phyloP scores from a whole-genome alignment of 2,888 invertebrate species.

The Deilephila porcellus region DNA sequence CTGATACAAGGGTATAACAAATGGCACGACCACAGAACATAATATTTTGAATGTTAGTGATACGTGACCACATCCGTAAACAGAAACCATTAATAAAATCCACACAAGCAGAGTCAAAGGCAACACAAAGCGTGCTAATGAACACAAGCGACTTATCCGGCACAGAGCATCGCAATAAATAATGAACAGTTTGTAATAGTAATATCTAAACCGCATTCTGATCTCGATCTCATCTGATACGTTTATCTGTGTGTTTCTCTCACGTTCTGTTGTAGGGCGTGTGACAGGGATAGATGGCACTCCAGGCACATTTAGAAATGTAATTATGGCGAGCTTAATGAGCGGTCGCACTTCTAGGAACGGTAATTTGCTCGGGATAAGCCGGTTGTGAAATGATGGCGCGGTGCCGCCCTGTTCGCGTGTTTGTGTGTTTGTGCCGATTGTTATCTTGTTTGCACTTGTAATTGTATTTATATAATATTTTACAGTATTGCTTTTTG shows the following conservation, averaged over 20 bases:
- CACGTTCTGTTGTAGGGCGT: constrained; percentile 58
- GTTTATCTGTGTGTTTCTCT: constrained; percentile 72
- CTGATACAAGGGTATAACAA: too few relatives aligned
- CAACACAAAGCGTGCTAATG: not conserved
- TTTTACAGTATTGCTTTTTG: too few relatives aligned
- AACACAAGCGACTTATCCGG: constrained; percentile 1
- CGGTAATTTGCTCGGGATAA: constrained; percentile 60
- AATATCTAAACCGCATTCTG: constrained; percentile 68
- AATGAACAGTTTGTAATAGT: constrained; percentile 70
- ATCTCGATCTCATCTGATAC: constrained; percentile 74
- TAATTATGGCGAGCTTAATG: constrained; percentile 71
- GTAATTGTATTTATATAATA: not conserved
- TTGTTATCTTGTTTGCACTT: not conserved
- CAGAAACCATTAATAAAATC: not conserved
- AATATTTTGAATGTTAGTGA: too few relatives aligned
- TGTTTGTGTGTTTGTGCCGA: constrained; percentile 34
- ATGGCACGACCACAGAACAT: too few relatives aligned
- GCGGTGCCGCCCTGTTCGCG: not conserved
- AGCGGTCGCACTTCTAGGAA: constrained; percentile 61
- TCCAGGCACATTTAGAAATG: constrained; percentile 62
- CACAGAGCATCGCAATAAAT: constrained; percentile 65
- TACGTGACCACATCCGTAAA: too few relatives aligned
- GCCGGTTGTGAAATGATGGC: constrained; percentile 49
- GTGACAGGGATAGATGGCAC: constrained; percentile 57
- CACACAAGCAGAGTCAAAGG: not conserved